Conservation (phyloP, 2,888 invertebrate genomes). For the Scelioninae gen. 2 region DNA sequence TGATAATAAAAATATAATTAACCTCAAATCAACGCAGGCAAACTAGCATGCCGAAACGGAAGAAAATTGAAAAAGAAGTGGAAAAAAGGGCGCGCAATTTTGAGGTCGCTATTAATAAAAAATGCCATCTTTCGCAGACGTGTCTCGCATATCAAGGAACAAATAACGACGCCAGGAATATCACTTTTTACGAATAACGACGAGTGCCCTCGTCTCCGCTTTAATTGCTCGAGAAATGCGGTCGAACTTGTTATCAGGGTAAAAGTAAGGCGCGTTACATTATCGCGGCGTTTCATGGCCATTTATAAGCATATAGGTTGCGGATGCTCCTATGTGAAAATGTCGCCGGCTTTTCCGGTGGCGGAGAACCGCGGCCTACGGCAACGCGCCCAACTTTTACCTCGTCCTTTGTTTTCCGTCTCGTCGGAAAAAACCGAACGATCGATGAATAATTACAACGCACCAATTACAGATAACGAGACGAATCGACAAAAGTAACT, state of each 20-base stretch:
- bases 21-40: too few relatives aligned
- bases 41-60: too few relatives aligned
- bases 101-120: slow-evolving; percentile 37
- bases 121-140: slow-evolving; percentile 30
- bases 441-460: too few relatives aligned
- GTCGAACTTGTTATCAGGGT: slow-evolving; percentile 56
- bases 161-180: slow-evolving; percentile 40
- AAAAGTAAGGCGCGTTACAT: slow-evolving; percentile 57
- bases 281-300: slow-evolving; percentile 55
- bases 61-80: slow-evolving; percentile 7
- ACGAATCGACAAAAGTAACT: too few relatives aligned
- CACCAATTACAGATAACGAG: too few relatives aligned
- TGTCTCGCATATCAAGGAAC: slow-evolving; percentile 47
- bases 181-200: slow-evolving; percentile 47
- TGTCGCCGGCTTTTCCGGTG: slow-evolving; percentile 50
- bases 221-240: slow-evolving; percentile 58
- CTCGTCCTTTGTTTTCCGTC: slow-evolving; percentile 29
- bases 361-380: slow-evolving; percentile 1
- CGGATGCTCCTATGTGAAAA: slow-evolving; percentile 49
- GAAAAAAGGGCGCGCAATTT: not conserved
- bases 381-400: slow-evolving; percentile 50
- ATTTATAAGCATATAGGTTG: slow-evolving; percentile 59
- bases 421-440: too few relatives aligned
- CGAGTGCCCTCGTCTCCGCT: slow-evolving; percentile 43
- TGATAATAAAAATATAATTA: too few relatives aligned